These are phyloP conservation scores for Prionailurus bengalensis DNA, from an alignment of 2,113 vertebrate species.

Conservation along the genomic window DNA sequence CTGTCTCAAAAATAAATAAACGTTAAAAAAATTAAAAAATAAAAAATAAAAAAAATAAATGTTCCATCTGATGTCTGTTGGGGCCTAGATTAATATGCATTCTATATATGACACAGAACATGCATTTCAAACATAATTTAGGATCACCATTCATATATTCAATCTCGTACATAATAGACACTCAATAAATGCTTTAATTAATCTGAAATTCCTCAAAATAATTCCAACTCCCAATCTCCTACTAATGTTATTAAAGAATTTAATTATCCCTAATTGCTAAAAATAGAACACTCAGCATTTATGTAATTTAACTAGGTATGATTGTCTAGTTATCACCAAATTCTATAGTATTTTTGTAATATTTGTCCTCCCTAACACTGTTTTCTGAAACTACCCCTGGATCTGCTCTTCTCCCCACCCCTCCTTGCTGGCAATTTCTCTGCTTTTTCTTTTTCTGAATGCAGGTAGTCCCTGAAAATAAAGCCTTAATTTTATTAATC, in stretches of 20 bases:
- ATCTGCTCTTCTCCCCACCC: not conserved
- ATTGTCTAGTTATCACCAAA: not conserved
- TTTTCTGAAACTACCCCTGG: not conserved
- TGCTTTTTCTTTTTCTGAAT: not conserved
- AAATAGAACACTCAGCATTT: not conserved
- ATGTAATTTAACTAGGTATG: not conserved
- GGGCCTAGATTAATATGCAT: not conserved
- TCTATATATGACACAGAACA: not conserved
- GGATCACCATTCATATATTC: not conserved
- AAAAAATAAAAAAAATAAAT: not conserved
- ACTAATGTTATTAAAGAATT: not conserved
- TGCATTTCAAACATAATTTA: not conserved
- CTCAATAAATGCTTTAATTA: not conserved
- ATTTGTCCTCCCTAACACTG: not conserved
- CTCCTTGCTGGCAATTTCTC: not conserved
- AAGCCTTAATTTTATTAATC: not conserved
- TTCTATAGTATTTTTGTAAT: not conserved
- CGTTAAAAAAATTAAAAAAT: too few species aligned
- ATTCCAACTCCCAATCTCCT: not conserved
- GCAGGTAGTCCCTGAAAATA: not conserved
- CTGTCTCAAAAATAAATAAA: too few species aligned
- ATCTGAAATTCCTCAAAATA: not conserved
- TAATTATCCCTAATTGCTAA: not conserved
- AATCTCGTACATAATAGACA: not conserved
- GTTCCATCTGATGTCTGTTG: not conserved